phyloP scores from a whole-genome alignment of 2,888 invertebrate genomes.

The Calliopum simillimum region DNA sequence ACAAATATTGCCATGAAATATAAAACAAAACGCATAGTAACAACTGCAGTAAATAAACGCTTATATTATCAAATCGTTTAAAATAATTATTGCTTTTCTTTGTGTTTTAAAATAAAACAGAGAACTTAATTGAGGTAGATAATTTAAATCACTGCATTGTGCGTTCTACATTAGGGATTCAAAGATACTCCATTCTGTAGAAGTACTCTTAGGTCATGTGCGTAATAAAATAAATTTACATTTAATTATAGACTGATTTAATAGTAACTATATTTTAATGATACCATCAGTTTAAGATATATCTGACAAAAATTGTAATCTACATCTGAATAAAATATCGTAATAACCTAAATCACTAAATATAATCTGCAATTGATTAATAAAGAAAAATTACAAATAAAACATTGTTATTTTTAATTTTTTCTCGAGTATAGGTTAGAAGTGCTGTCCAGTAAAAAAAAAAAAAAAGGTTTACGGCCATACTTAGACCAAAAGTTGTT shows the following conservation, averaged over 20 bases:
- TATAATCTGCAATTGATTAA: conserved; percentile 18
- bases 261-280: conserved; percentile 64
- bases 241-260: conserved; percentile 68
- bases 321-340: conserved; percentile 36
- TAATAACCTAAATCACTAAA: conserved; percentile 20
- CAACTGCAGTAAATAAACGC: conserved; percentile 17
- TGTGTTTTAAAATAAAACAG: conserved; percentile 8
- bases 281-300: conserved; percentile 48
- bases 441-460: no score
- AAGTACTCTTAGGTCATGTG: conserved; percentile 21
- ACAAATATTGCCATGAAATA: conserved; percentile 40
- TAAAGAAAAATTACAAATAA: neutral
- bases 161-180: conserved; percentile 8
- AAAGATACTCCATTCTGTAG: neutral
- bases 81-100: conserved; percentile 9
- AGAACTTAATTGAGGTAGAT: neutral
- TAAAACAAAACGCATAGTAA: neutral
- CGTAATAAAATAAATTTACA: conserved; percentile 49
- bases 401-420: no score
- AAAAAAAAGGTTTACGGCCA: no score
- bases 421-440: no score
- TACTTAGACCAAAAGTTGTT: no score
- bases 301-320: conserved; percentile 31
- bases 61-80: neutral
- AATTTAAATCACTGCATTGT: conserved; percentile 3